Evolutionary conservation across 2,113 vertebrate genomes (phyloP), one percentile per base, ranked within the genome.

Genomic region (Ascaphus truei): DNA sequence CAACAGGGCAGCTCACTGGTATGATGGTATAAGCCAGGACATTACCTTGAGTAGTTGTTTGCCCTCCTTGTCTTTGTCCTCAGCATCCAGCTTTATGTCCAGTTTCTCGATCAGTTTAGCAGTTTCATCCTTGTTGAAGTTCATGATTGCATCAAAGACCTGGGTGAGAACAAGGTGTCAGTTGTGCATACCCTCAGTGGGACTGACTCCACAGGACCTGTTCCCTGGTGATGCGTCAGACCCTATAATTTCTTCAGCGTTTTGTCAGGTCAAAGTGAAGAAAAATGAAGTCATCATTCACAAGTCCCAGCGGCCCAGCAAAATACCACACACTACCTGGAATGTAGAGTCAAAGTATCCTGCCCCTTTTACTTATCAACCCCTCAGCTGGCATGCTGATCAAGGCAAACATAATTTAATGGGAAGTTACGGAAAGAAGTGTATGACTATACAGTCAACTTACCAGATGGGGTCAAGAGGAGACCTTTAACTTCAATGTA

Each of bases 81-180:
- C 96, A 0, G 53, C 61, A 66, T 98, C 95, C 79, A 98, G 71
- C 76, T 96, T 98, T 73, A 98, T 95, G 27, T 96, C 94, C 55
- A 98, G 79, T 55, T 98, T 98, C 26, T 93, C 79, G 0, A 98
- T 87, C 63, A 98, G 77, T 71, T 96, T 98, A 1, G 91, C 92
- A 0, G 90, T 89, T 60, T 98, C 95, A 1, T 98, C 94, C 0
- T 96, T 96, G 73, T 85, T 94, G 79, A 98, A 99, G 73, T 91
- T 92, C 95, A 98, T 96, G 89, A 98, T 96, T 1, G 94, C 95
- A 3, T 93, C 89, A 0, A 99, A 98, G 11, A 99, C 90, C 96
- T 99, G 39, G 0, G 26, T 26, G 29, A 0, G 0, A 56, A 64
- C 53, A 43, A 26, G 31, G 1, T 7, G 2, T 5, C 65, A 9